These are phyloP conservation scores for Drosophila paracracens DNA, from an alignment of 2,888 invertebrate genomes.

Conservation along the genomic window DNA sequence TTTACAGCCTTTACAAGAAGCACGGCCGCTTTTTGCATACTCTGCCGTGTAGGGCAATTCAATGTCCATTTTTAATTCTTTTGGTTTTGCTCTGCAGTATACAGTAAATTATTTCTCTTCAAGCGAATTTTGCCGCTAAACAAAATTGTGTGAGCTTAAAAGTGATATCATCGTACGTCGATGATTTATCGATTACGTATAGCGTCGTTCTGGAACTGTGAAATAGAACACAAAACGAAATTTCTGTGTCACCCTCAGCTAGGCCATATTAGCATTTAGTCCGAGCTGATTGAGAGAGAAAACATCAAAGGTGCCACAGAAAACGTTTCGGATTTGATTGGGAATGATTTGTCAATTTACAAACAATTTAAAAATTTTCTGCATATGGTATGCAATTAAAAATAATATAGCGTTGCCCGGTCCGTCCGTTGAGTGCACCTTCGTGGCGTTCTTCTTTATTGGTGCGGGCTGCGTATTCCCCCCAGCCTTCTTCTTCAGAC, in stretches of 20 bases:
- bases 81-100: background rate
- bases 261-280: background rate
- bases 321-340: no score
- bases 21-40: constrained; percentile 94
- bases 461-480: no score
- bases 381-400: no score
- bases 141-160: no score
- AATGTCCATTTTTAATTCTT: constrained; percentile 69
- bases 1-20: constrained; percentile 94
- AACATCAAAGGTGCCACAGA: background rate
- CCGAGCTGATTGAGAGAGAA: background rate
- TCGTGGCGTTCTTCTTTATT: no score
- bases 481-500: no score
- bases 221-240: background rate
- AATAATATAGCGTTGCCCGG: no score
- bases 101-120: background rate
- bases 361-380: no score
- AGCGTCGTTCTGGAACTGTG: background rate
- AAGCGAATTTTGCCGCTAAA: constrained; percentile 19
- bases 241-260: background rate
- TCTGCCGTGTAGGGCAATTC: constrained; percentile 93
- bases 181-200: background rate
- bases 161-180: background rate
- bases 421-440: no score
- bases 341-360: no score